Percentiles rank a stretch among this genome's conserved stretches.
Conservation (phyloP, 2,888 invertebrate species). For the Nemurella pictetii region DNA sequence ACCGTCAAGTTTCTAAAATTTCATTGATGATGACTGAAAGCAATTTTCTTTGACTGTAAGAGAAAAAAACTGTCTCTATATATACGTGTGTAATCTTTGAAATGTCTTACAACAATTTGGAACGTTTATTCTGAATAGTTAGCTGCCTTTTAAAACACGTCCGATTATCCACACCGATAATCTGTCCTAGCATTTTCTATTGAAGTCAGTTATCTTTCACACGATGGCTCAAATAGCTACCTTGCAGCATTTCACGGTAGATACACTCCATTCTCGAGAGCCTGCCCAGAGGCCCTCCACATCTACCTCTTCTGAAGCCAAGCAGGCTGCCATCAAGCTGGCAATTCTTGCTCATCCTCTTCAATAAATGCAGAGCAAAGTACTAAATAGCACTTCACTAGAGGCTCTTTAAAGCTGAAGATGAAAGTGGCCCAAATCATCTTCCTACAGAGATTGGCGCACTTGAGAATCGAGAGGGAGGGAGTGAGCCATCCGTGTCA, state of each 20-base stretch:
- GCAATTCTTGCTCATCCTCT: background rate
- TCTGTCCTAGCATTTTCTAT: background rate
- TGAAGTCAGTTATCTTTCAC: slow-evolving; percentile 11
- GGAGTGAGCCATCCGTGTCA: background rate
- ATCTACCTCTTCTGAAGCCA: background rate
- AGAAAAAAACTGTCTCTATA: background rate
- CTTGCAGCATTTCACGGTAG: background rate
- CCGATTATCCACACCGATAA: slow-evolving; percentile 1
- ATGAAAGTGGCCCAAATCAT: background rate
- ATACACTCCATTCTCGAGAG: background rate
- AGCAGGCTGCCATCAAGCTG: background rate
- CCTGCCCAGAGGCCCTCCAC: background rate
- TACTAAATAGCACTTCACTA: background rate
- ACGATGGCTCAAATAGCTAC: slow-evolving; percentile 5
- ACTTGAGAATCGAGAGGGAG: background rate
- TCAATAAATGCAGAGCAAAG: background rate
- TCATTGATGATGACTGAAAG: background rate
- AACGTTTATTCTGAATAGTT: slow-evolving; percentile 5
- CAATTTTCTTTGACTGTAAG: background rate
- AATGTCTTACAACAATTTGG: background rate
- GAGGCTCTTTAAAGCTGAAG: background rate
- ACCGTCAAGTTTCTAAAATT: background rate
- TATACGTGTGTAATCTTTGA: background rate
- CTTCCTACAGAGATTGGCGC: background rate
- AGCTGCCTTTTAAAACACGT: slow-evolving; percentile 12